Base-by-base conservation (phyloP, 2,113 vertebrate genomes). In the Corydoras maculifer region DNA sequence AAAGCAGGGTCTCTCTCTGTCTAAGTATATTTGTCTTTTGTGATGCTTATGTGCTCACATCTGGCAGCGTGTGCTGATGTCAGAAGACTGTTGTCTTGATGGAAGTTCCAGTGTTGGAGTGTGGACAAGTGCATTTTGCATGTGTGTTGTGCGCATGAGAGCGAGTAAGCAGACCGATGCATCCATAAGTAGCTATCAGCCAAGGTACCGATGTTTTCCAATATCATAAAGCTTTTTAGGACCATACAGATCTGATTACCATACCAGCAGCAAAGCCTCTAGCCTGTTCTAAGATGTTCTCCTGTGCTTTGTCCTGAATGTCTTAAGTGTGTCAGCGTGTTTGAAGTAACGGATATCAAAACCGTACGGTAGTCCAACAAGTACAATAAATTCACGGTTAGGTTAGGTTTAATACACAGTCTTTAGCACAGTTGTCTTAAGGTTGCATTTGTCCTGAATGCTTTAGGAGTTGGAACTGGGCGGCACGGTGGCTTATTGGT, bases 211-310 rank as follows among this genome's bases (percentile, higher is more conserved):
- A 70, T 70, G 12, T 31, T 76, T 72, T 75, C 69, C 63, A 66
- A 65, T 66, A 73, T 73, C 68, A 64, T 67, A 75, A 75, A 73
- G 68, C 55, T 73, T 72, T 75, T 68, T 51, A 62, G 70, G 53
- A 69, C 59, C 43, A 76, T 69, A 50, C 48, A 73, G 75, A 71
- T 78, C 84, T 88, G 85, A 90, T 90, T 83, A 84, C 76, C 86
- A 89, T 89, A 89, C 80, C 87, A 89, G 88, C 85, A 88, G 84
- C 81, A 77, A 78, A 86, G 79, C 76, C 77, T 77, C 76, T 73
- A 79, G 70, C 76, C 80, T 66, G 81, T 76, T 59, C 77, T 78
- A 8, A 43, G 35, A 43, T 43, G 18, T 25, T 25, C 18, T 43
- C 35, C 4, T 58, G 59, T 67, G 50, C 73, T 82, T 71, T 83